Conservation (phyloP, 2,888 invertebrate species). For the Hermaeophaga mercurialis region DNA sequence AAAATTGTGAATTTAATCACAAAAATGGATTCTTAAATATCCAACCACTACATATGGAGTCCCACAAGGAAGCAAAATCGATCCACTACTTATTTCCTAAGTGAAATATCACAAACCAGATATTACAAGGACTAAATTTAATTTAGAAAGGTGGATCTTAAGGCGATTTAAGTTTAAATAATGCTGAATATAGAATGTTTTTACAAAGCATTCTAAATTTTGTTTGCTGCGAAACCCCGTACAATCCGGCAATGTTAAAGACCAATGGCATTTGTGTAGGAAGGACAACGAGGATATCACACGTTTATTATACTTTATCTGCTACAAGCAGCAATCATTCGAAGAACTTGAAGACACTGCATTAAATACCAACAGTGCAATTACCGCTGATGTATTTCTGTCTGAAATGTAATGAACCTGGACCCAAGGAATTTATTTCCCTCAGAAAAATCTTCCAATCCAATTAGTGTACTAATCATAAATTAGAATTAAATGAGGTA, state of each 20-base stretch:
- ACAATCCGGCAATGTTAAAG: constrained; percentile 5
- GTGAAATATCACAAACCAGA: neutral
- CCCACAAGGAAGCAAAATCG: too few species aligned
- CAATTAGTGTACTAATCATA: too few species aligned
- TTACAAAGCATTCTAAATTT: neutral
- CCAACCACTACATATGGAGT: too few species aligned
- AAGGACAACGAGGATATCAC: constrained; percentile 27
- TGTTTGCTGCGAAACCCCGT: constrained; percentile 2
- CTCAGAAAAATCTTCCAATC: neutral
- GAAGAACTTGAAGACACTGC: constrained; percentile 24
- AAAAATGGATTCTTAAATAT: too few species aligned
- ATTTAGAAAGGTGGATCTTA: too few species aligned
- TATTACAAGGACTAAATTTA: neutral
- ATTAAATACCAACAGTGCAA: constrained; percentile 24
- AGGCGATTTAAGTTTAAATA: too few species aligned
- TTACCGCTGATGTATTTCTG: constrained; percentile 21
- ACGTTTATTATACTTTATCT: constrained; percentile 29
- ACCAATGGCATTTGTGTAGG: constrained; percentile 27
- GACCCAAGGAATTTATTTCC: neutral
- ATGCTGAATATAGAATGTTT: neutral
- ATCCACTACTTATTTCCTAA: too few species aligned
- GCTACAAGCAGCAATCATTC: constrained; percentile 24
- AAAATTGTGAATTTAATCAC: too few species aligned
- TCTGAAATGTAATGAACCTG: constrained; percentile 15
- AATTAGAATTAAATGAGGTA: too few species aligned